Conservation (phyloP, 37 sponge, comb jelly and placozoan genomes). For the Spongia lamella region DNA sequence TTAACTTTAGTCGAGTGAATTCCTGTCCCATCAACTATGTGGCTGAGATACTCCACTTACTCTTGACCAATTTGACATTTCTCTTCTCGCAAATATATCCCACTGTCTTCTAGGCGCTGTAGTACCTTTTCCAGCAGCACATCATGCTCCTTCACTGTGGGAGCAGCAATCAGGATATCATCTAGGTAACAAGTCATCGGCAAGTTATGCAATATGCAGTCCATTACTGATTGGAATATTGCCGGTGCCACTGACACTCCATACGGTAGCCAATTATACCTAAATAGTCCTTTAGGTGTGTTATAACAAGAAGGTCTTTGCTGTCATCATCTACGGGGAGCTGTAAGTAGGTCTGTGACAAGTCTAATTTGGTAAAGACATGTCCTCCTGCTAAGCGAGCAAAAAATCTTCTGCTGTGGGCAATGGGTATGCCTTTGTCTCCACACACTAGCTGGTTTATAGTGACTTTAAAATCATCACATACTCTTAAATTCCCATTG, state of each 20-base stretch:
- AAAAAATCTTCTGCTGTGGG: constrained; percentile 35
- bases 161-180: constrained; percentile 11
- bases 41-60: constrained; percentile 11
- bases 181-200: constrained; percentile 21
- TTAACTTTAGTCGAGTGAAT: constrained; percentile 4
- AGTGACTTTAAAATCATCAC: constrained; percentile 37
- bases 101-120: constrained; percentile 8
- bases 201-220: neutral
- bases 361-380: constrained; percentile 25
- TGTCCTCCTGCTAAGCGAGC: constrained; percentile 15
- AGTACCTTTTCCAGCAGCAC: constrained; percentile 11
- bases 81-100: neutral
- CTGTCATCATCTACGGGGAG: neutral
- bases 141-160: constrained; percentile 16
- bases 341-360: constrained; percentile 20
- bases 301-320: constrained; percentile 7
- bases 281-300: constrained; percentile 21
- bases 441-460: constrained; percentile 28
- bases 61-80: constrained; percentile 7
- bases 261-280: constrained; percentile 13
- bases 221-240: constrained; percentile 19
- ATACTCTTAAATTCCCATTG: constrained; percentile 21
- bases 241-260: constrained; percentile 25
- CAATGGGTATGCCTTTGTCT: constrained; percentile 21
- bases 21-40: constrained; percentile 3